Conservation (phyloP, 1,140 invertebrate species). For the Choristoneura fumiferana region DNA sequence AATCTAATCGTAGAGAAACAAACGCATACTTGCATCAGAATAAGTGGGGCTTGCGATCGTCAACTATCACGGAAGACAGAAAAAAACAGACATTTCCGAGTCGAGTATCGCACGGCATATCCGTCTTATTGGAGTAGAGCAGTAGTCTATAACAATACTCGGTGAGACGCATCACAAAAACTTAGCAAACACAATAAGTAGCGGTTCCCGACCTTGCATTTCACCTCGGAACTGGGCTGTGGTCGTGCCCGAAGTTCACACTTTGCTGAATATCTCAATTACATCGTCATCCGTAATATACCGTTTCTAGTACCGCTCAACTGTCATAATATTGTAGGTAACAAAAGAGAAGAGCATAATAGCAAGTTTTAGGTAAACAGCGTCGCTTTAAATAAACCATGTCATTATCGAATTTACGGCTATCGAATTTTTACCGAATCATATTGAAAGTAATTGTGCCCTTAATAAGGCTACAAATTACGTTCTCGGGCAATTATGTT, state of each 20-base stretch:
- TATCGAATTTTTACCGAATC: not conserved
- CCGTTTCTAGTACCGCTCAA: slow-evolving; percentile 61
- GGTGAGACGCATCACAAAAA: slow-evolving; percentile 60
- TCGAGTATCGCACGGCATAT: slow-evolving; percentile 55
- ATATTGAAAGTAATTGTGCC: not conserved
- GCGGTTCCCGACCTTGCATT: slow-evolving; percentile 53
- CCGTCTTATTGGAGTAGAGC: slow-evolving; percentile 54
- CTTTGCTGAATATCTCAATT: slow-evolving; percentile 48
- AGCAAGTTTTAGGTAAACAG: slow-evolving; percentile 28
- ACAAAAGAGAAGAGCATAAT: slow-evolving; percentile 24
- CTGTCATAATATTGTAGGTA: slow-evolving; percentile 30
- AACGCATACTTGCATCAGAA: slow-evolving; percentile 54
- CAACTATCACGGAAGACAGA: slow-evolving; percentile 46
- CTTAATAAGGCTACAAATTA: no score
- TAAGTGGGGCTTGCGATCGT: slow-evolving; percentile 49
- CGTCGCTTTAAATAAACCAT: not conserved
- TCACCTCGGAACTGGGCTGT: slow-evolving; percentile 51
- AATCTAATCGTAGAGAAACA: slow-evolving; percentile 42
- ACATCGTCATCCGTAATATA: slow-evolving; percentile 57
- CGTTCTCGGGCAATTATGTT: not conserved
- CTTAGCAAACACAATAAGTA: slow-evolving; percentile 51
- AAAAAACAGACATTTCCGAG: slow-evolving; percentile 41
- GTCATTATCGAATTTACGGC: not conserved
- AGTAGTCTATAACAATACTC: slow-evolving; percentile 44
- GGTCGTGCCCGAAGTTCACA: slow-evolving; percentile 52